These are phyloP conservation scores for Colletes latitarsis DNA, from an alignment of 1,140 invertebrate species.

Conservation along the genomic window DNA sequence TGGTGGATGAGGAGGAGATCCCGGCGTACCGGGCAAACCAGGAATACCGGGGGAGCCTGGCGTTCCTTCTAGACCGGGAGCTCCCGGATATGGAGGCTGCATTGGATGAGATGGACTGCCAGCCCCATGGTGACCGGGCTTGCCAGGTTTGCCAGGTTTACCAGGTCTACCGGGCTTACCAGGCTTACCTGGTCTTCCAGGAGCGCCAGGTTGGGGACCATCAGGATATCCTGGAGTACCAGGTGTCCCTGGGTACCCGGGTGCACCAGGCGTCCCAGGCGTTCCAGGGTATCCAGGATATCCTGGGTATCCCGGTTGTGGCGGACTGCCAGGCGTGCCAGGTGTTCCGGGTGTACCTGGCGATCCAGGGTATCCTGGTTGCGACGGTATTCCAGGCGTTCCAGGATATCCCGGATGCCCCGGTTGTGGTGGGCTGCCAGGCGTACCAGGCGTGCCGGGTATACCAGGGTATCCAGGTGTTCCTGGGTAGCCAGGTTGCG, in stretches of 20 bases:
- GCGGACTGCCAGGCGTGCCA: slow-evolving; percentile 40
- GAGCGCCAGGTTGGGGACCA: not conserved
- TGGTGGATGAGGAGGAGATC: slow-evolving; percentile 38
- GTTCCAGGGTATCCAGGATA: slow-evolving; percentile 14
- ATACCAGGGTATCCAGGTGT: slow-evolving; percentile 1
- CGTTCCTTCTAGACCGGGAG: not conserved
- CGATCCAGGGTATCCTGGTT: slow-evolving; percentile 67
- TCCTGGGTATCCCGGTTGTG: slow-evolving; percentile 61
- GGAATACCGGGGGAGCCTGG: slow-evolving; percentile 35
- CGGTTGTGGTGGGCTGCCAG: slow-evolving; percentile 52
- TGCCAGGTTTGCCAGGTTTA: not conserved
- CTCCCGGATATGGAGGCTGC: slow-evolving; percentile 46
- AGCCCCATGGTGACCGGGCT: not conserved
- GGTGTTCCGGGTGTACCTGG: slow-evolving; percentile 22
- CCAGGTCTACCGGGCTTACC: not conserved
- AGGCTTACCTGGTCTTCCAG: slow-evolving; percentile 20
- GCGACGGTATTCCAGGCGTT: slow-evolving; percentile 8
- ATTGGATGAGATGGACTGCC: not conserved
- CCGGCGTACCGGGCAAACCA: not conserved
- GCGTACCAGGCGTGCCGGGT: slow-evolving; percentile 34
- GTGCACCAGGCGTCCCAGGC: not conserved
- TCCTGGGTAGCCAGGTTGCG: slow-evolving; percentile 56
- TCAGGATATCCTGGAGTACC: slow-evolving; percentile 23
- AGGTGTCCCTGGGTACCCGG: not conserved
- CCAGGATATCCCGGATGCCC: slow-evolving; percentile 38